Percentiles rank a stretch among this genome's conserved stretches.
These are phyloP conservation scores for Mechanitis mazaeus DNA, from an alignment of 2,888 invertebrate genomes.

Conservation along the genomic window DNA sequence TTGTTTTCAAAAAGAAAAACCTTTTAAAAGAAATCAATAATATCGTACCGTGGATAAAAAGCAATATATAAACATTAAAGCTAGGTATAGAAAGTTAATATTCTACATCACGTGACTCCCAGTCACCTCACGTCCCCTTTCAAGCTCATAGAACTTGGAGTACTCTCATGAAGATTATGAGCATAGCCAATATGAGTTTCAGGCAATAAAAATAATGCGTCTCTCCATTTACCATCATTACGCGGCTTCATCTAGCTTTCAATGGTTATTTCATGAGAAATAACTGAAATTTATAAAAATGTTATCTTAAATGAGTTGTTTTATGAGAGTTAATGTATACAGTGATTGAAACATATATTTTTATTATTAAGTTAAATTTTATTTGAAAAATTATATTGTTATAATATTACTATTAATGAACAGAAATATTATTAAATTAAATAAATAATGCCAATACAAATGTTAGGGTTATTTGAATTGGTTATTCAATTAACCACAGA, in stretches of 20 bases:
- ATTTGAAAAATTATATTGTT: too few species aligned
- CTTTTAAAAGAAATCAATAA: too few species aligned
- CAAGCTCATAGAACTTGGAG: slow-evolving; percentile 22
- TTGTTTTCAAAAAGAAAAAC: too few species aligned
- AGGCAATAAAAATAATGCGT: slow-evolving; percentile 1
- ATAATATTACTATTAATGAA: too few species aligned
- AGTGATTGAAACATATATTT: too few species aligned
- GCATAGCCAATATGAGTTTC: not conserved
- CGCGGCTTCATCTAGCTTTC: not conserved
- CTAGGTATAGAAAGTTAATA: slow-evolving; percentile 22
- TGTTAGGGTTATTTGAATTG: too few species aligned
- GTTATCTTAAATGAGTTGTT: too few species aligned
- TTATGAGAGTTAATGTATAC: too few species aligned
- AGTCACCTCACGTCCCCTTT: slow-evolving; percentile 26
- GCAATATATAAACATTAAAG: not conserved
- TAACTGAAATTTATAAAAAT: too few species aligned
- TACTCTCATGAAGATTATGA: not conserved
- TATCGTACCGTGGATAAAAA: not conserved
- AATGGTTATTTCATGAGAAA: not conserved
- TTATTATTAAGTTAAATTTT: too few species aligned
- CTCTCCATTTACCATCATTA: not conserved
- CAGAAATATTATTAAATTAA: too few species aligned
- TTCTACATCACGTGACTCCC: slow-evolving; percentile 18
- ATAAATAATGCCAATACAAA: too few species aligned
- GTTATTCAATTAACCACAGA: not conserved